These are phyloP conservation scores for Amblyraja radiata DNA, from an alignment of 2,797 vertebrate genomes.

Conservation along the genomic window DNA sequence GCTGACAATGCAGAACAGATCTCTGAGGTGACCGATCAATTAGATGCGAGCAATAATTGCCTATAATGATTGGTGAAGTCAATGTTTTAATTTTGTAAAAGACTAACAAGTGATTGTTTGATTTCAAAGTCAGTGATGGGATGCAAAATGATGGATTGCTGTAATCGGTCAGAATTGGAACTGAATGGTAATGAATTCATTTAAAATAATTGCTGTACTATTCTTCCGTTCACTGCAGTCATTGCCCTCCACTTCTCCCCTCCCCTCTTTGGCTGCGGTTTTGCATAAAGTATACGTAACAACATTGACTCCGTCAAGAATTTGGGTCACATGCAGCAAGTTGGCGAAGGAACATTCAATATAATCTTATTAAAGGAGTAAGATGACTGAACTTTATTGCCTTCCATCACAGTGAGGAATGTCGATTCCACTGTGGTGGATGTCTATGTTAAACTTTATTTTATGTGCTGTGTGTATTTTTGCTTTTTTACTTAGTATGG, in stretches of 20 bases:
- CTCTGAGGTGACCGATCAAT: constrained; percentile 29
- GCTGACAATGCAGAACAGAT: constrained; percentile 32
- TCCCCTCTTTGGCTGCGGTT: neutral
- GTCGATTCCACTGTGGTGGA: no score
- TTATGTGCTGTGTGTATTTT: no score
- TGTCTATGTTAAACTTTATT: no score
- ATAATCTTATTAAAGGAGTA: neutral
- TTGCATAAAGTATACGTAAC: neutral
- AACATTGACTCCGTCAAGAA: constrained; percentile 29
- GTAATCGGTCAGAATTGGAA: constrained; percentile 29
- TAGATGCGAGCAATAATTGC: constrained; percentile 35
- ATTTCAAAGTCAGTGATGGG: constrained; percentile 31
- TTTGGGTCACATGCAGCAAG: constrained; percentile 17
- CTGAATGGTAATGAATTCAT: constrained; percentile 31
- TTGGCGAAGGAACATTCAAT: neutral
- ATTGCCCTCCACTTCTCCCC: neutral
- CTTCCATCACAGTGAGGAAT: no score
- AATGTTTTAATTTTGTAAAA: constrained; percentile 36
- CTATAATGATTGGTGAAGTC: constrained; percentile 36
- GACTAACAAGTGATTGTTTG: constrained; percentile 35
- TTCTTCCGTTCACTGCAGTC: neutral
- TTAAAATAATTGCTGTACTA: constrained; percentile 26
- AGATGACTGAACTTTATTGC: no score
- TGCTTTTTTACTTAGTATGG: no score
- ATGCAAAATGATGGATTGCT: constrained; percentile 31